Evolutionary conservation across 2,888 invertebrate species (phyloP), one percentile per base, ranked within the genome.

Genomic region (Plutella xylostella): DNA sequence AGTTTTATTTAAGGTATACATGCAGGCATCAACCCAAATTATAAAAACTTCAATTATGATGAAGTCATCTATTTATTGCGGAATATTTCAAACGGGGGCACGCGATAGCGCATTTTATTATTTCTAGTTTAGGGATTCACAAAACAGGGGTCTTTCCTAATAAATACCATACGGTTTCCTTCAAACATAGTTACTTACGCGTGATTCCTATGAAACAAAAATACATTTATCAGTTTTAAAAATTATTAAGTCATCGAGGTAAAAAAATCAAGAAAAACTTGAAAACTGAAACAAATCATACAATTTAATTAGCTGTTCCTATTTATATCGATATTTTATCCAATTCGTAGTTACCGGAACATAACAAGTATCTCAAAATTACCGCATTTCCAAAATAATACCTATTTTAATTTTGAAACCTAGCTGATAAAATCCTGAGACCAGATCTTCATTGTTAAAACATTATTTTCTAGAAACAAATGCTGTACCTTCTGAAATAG

Each of bases 401-500:
- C n/a, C n/a, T n/a, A n/a, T n/a, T n/a, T n/a, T n/a, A n/a, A n/a
- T n/a, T n/a, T n/a, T n/a, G n/a, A n/a, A n/a, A n/a, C n/a, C n/a
- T n/a, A n/a, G n/a, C n/a, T n/a, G n/a, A n/a, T n/a, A n/a, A n/a
- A n/a, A n/a, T n/a, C n/a, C n/a, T n/a, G n/a, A n/a, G n/a, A n/a
- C n/a, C n/a, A n/a, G n/a, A n/a, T n/a, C n/a, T n/a, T n/a, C n/a
- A n/a, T 2, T 28, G 28, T 2, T 4, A 4, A 28, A 28, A 4
- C 3, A 15, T 2, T 15, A 17, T 34, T 34, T 15, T 2, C 12
- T 33, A 5, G 17, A 2, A 1, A 15, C 9, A 6, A 9, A 6
- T 34, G 9, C n/a, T 14, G 61, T 49, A 80, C 82, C 98, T 89
- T 59, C 98, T 89, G 82, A 99, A 99, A 79, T 99, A 99, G 76